Conservation (phyloP, 2,888 invertebrate species). For the Allophyes oxyacanthae region DNA sequence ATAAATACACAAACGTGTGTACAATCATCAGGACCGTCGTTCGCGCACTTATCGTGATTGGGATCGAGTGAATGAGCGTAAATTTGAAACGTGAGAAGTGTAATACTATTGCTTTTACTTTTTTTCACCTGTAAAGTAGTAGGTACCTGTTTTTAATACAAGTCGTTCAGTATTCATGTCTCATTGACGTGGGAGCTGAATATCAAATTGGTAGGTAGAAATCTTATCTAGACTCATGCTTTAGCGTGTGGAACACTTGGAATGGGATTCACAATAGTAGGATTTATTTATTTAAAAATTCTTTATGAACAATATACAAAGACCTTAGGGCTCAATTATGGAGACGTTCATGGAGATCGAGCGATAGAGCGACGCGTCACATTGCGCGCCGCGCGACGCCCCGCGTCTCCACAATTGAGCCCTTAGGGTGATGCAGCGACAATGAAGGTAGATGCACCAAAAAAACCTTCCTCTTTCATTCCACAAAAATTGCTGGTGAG, state of each 20-base stretch:
- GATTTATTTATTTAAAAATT: neutral
- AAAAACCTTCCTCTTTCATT: too few relatives aligned
- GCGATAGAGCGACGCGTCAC: too few relatives aligned
- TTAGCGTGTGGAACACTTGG: neutral
- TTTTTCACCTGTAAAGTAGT: neutral
- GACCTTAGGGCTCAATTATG: too few relatives aligned
- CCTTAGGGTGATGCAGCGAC: too few relatives aligned
- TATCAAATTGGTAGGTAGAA: constrained; percentile 2
- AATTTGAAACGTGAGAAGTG: constrained; percentile 65
- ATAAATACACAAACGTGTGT: constrained; percentile 47
- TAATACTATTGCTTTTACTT: constrained; percentile 27
- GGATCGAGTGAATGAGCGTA: constrained; percentile 67
- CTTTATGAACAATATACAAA: too few relatives aligned
- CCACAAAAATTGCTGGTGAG: too few relatives aligned
- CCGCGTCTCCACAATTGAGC: too few relatives aligned
- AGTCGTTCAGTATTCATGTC: constrained; percentile 45
- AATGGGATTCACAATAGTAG: too few relatives aligned
- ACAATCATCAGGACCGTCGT: constrained; percentile 25
- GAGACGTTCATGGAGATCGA: too few relatives aligned
- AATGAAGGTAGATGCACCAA: too few relatives aligned
- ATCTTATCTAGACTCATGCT: constrained; percentile 3
- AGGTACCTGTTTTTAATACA: constrained; percentile 56
- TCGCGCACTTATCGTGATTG: constrained; percentile 65
- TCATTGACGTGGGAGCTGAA: constrained; percentile 27
- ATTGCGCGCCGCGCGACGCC: too few relatives aligned